Evolutionary conservation across 2,888 invertebrate species (phyloP).

Genomic region (Andrena dorsata): DNA sequence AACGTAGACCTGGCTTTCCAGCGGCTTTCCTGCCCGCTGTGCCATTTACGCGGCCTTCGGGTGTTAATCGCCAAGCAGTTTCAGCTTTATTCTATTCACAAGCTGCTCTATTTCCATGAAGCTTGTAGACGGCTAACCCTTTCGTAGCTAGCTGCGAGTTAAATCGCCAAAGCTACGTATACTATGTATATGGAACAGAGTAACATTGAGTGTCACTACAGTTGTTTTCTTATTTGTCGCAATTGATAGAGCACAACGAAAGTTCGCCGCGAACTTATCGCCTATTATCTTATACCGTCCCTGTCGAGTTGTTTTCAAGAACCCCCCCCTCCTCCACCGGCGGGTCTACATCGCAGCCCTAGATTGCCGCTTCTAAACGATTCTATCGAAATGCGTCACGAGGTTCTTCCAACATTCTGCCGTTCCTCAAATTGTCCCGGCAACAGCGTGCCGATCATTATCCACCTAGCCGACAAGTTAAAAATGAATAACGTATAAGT

Average conservation of each 20-base stretch:
- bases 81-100: too few relatives aligned
- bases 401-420: background rate
- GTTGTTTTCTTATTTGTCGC: slow-evolving; percentile 5
- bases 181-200: background rate
- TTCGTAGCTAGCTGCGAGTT: too few relatives aligned
- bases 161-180: too few relatives aligned
- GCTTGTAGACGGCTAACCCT: too few relatives aligned
- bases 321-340: background rate
- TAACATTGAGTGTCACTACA: background rate
- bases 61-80: too few relatives aligned
- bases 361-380: background rate
- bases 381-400: background rate
- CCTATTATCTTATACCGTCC: background rate
- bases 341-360: background rate
- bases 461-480: too few relatives aligned
- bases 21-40: too few relatives aligned
- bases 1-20: too few relatives aligned
- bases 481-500: too few relatives aligned
- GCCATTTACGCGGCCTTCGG: too few relatives aligned
- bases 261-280: background rate
- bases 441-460: too few relatives aligned
- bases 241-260: background rate
- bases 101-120: too few relatives aligned
- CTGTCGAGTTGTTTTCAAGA: background rate
- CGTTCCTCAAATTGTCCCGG: background rate